A percentile compares a stretch with the other conserved stretches of the same genome.
Evolutionary conservation across 2,888 invertebrate species (phyloP).

Genomic region (Parasteatoda lunata): DNA sequence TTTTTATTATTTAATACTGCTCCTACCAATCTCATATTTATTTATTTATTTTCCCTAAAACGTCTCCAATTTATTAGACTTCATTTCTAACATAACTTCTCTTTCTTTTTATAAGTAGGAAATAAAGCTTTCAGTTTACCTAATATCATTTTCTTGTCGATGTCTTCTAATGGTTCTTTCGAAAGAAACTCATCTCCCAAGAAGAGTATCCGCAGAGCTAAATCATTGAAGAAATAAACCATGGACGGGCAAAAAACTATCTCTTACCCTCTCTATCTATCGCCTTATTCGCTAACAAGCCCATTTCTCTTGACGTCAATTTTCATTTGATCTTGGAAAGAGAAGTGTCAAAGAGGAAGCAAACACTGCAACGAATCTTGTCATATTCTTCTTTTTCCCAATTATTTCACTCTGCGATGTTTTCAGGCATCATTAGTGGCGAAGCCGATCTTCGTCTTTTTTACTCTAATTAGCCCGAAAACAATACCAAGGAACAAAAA

Average conservation of each 20-base stretch:
- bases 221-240: not conserved
- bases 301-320: slow-evolving; percentile 53
- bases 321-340: slow-evolving; percentile 37
- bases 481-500: slow-evolving; percentile 17
- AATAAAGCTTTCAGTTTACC: slow-evolving; percentile 5
- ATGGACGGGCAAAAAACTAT: not conserved
- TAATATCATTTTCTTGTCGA: slow-evolving; percentile 3
- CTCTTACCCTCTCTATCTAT: slow-evolving; percentile 10
- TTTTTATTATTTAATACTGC: too few relatives aligned
- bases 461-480: slow-evolving; percentile 38
- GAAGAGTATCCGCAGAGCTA: not conserved
- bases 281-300: slow-evolving; percentile 45
- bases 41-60: too few relatives aligned
- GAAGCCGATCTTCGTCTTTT: slow-evolving; percentile 30
- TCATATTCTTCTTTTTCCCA: slow-evolving; percentile 37
- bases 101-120: not conserved
- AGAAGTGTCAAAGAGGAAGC: slow-evolving; percentile 24
- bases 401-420: slow-evolving; percentile 52
- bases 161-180: not conserved
- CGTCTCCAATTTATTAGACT: too few relatives aligned
- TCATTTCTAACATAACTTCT: too few relatives aligned
- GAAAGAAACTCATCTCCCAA: not conserved
- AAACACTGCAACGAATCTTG: slow-evolving; percentile 12
- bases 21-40: too few relatives aligned
- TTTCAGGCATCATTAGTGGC: slow-evolving; percentile 56